Conservation (phyloP, 2,113 vertebrate species). For the Nannobrachium achirus region DNA sequence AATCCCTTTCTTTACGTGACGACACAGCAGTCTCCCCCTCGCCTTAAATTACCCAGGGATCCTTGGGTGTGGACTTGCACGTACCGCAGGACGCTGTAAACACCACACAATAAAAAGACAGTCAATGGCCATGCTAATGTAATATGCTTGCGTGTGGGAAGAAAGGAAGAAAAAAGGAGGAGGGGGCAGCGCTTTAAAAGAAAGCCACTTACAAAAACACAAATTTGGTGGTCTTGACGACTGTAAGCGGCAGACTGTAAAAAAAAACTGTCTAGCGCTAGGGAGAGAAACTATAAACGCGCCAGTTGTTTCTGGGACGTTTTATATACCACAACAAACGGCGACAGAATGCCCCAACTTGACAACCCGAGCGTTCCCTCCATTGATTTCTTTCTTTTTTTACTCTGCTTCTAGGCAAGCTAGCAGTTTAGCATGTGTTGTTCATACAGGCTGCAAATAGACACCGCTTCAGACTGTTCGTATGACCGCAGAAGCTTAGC, state of each 20-base stretch:
- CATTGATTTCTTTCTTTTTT: slow-evolving; percentile 25
- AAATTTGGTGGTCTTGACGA: slow-evolving; percentile 54
- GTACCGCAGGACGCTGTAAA: slow-evolving; percentile 22
- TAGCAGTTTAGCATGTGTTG: slow-evolving; percentile 49
- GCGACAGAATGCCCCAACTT: slow-evolving; percentile 47
- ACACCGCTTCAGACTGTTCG: slow-evolving; percentile 40
- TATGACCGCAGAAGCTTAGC: slow-evolving; percentile 57
- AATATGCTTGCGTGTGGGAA: slow-evolving; percentile 2
- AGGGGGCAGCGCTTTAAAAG: slow-evolving; percentile 18
- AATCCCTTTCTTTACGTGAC: slow-evolving; percentile 31
- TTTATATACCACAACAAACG: slow-evolving; percentile 64
- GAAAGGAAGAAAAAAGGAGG: background rate
- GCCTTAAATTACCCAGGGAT: slow-evolving; percentile 27
- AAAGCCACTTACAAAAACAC: slow-evolving; percentile 56
- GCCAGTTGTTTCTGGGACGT: slow-evolving; percentile 54
- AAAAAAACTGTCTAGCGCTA: slow-evolving; percentile 34
- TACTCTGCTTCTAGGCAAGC: slow-evolving; percentile 42
- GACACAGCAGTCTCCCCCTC: slow-evolving; percentile 8
- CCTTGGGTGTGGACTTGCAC: slow-evolving; percentile 28
- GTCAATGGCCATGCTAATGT: slow-evolving; percentile 37
- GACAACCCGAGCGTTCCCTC: slow-evolving; percentile 43
- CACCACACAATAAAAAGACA: slow-evolving; percentile 46
- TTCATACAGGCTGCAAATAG: slow-evolving; percentile 54
- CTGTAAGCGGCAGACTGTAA: slow-evolving; percentile 53
- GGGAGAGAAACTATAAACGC: slow-evolving; percentile 62